Conservation (phyloP, 2,113 vertebrate species). For the Pseudopipra pipra region DNA sequence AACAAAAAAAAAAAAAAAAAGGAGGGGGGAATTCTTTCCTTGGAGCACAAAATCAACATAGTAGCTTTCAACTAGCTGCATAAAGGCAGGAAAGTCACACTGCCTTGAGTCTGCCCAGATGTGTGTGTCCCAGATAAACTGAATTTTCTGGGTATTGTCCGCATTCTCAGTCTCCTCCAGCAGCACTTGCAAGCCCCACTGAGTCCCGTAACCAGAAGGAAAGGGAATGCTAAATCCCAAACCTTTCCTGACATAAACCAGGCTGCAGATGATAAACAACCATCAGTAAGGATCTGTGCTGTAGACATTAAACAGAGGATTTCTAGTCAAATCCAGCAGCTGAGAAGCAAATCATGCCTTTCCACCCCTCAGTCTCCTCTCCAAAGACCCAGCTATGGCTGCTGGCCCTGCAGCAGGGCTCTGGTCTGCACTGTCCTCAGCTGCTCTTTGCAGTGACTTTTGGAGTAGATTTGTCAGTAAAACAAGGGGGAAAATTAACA, state of each 20-base stretch:
- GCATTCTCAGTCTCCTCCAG: not conserved
- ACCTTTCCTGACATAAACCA: not conserved
- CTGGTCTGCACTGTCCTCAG: not conserved
- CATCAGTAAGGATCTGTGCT: not conserved
- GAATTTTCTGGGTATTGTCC: not conserved
- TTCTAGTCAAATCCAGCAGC: not conserved
- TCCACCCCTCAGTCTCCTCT: not conserved
- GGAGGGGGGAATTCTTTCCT: not conserved
- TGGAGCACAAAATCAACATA: not conserved
- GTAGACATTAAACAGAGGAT: not conserved
- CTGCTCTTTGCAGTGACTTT: not conserved
- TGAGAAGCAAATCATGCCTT: not conserved
- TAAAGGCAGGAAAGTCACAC: accelerated
- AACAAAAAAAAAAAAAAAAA: not conserved
- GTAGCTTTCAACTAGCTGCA: not conserved
- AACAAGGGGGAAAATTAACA: not conserved
- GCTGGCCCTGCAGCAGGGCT: not conserved
- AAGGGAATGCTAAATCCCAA: not conserved
- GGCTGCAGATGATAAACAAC: not conserved
- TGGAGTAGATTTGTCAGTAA: not conserved
- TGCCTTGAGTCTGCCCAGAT: not conserved
- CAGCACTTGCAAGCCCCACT: not conserved
- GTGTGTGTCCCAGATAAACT: not conserved
- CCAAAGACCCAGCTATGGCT: not conserved
- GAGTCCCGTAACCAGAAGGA: not conserved